phyloP scores from a whole-genome alignment of 2,888 invertebrate genomes.

The Agrotis puta region DNA sequence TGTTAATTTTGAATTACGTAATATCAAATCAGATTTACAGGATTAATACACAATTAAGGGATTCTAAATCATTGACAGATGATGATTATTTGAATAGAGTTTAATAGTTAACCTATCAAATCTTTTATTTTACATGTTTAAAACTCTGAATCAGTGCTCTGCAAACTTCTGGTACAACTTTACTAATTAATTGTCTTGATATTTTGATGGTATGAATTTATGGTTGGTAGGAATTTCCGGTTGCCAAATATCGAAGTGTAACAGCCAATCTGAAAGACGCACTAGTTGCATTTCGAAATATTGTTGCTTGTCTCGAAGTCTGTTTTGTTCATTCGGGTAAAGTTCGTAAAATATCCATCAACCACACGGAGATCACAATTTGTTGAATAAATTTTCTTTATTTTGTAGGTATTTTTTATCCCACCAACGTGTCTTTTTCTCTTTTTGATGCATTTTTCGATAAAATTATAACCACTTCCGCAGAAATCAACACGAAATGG shows the following conservation, averaged over 20 bases:
- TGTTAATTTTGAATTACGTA: constrained; percentile 2
- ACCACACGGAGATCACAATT: too few relatives aligned
- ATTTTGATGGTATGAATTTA: not conserved
- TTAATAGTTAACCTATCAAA: not conserved
- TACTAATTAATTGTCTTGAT: not conserved
- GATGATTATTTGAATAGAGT: constrained; percentile 1
- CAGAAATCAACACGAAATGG: too few relatives aligned
- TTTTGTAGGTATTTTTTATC: too few relatives aligned
- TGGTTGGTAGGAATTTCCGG: not conserved
- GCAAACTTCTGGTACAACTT: not conserved
- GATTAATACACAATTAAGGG: constrained; percentile 6
- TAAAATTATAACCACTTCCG: too few relatives aligned
- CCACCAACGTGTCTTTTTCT: too few relatives aligned
- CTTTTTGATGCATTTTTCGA: too few relatives aligned
- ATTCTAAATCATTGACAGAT: not conserved
- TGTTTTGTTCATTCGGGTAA: too few relatives aligned
- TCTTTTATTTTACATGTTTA: constrained; percentile 1
- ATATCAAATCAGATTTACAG: constrained; percentile 2
- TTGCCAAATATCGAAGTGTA: constrained; percentile 3
- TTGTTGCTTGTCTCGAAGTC: too few relatives aligned
- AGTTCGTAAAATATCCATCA: too few relatives aligned
- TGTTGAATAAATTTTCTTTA: too few relatives aligned
- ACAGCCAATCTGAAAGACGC: too few relatives aligned
- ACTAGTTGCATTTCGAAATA: too few relatives aligned
- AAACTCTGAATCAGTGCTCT: not conserved